Conservation (phyloP, 2,113 vertebrate genomes). For the Nipponia nippon region DNA sequence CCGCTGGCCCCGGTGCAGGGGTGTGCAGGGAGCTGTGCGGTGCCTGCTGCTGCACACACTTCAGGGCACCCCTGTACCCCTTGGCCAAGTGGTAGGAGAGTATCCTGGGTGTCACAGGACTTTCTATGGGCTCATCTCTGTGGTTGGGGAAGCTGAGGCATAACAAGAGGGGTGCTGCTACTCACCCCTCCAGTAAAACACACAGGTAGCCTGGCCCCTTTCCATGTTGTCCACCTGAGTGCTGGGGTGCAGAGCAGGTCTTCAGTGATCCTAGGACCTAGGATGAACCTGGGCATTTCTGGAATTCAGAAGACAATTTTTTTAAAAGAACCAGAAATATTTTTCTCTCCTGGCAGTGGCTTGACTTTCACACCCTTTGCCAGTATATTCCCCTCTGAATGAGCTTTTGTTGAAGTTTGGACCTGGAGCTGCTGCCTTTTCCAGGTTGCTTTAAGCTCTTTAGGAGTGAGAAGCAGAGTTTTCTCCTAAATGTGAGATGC, state of each 20-base stretch:
- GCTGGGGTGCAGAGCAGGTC: not conserved
- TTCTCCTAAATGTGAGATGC: not conserved
- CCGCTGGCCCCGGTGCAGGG: rapidly evolving
- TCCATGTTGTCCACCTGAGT: not conserved
- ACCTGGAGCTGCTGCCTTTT: not conserved
- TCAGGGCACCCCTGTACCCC: not conserved
- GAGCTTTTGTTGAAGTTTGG: not conserved
- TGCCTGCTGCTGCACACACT: not conserved
- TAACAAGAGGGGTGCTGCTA: not conserved
- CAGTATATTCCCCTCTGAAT: not conserved
- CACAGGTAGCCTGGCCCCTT: not conserved
- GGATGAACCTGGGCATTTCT: not conserved
- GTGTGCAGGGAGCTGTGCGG: not conserved
- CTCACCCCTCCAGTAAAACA: not conserved
- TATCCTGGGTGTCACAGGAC: not conserved
- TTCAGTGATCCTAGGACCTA: not conserved
- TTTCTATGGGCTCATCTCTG: rapidly evolving
- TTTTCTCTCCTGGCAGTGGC: not conserved
- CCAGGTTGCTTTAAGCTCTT: not conserved
- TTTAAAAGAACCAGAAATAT: not conserved
- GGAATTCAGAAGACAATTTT: not conserved
- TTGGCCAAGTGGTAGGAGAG: rapidly evolving
- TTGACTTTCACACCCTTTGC: not conserved
- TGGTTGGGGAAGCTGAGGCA: not conserved
- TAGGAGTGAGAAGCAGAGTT: not conserved